phyloP scores from a whole-genome alignment of 2,113 vertebrate species.

The Herpetotheres cachinnans region DNA sequence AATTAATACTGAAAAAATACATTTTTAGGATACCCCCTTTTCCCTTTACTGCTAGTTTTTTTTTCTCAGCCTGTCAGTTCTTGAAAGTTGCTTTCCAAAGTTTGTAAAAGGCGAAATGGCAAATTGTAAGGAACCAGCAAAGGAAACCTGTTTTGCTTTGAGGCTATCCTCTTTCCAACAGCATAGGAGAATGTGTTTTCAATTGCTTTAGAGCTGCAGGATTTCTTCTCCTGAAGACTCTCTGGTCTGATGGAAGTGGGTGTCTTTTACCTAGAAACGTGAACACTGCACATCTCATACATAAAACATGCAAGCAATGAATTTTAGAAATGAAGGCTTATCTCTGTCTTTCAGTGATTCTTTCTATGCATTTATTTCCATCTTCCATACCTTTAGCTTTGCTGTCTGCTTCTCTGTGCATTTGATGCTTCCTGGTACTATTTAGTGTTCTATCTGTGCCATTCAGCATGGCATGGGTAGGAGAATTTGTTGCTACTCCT shows the following conservation, averaged over 20 bases:
- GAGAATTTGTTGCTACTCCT: not conserved
- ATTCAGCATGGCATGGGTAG: not conserved
- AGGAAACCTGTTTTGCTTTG: not conserved
- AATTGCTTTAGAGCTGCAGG: not conserved
- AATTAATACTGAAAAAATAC: not conserved
- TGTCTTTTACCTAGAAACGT: not conserved
- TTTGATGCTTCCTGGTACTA: not conserved
- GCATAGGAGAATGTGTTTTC: not conserved
- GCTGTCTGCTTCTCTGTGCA: not conserved
- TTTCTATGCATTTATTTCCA: not conserved
- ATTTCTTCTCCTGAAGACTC: not conserved
- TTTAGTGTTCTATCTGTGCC: not conserved
- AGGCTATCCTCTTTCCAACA: not conserved
- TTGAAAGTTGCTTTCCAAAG: not conserved
- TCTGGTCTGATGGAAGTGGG: not conserved
- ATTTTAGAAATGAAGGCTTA: not conserved
- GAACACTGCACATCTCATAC: not conserved
- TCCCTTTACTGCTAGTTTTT: not conserved
- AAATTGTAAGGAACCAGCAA: not conserved
- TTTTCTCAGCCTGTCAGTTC: not conserved
- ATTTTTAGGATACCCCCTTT: not conserved
- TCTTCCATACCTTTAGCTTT: not conserved
- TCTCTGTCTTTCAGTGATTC: not conserved
- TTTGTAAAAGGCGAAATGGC: not conserved
- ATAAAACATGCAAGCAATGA: not conserved